These are phyloP conservation scores for Leguminivora glycinivorella DNA, from an alignment of 1,140 invertebrate genomes.

Conservation along the genomic window DNA sequence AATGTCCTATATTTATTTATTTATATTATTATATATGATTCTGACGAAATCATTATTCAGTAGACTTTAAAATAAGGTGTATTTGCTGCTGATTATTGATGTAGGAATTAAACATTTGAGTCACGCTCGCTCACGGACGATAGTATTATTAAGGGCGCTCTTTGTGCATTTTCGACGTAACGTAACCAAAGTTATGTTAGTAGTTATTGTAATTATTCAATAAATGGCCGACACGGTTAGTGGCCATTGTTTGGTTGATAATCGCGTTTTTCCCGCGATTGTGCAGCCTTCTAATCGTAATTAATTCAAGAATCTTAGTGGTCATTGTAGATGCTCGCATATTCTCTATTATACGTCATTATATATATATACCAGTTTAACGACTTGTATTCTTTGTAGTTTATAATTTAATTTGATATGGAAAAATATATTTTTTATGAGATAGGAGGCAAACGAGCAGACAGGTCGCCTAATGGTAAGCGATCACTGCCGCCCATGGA, in stretches of 20 bases:
- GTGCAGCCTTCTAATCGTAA: conserved; percentile 3
- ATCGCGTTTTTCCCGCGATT: conserved; percentile 1
- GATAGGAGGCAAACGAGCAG: no score
- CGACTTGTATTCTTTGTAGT: background rate
- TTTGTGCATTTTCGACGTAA: background rate
- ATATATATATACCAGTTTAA: background rate
- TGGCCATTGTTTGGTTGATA: background rate
- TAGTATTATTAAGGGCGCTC: no score
- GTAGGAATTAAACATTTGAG: no score
- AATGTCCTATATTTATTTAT: no score
- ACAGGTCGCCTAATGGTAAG: no score
- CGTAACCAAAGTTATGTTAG: background rate
- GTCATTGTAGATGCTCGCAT: background rate
- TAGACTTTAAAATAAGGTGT: no score
- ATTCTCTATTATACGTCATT: background rate
- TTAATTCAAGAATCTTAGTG: background rate
- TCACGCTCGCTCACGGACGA: no score
- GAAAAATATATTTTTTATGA: no score
- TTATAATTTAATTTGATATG: background rate
- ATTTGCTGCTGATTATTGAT: no score
- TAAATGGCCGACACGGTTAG: background rate
- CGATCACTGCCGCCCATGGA: no score
- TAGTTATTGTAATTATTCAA: background rate
- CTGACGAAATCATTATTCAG: no score
- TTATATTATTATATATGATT: no score